Evolutionary conservation across 2,113 vertebrate species (phyloP).

Genomic region (Nycticorax nycticorax): DNA sequence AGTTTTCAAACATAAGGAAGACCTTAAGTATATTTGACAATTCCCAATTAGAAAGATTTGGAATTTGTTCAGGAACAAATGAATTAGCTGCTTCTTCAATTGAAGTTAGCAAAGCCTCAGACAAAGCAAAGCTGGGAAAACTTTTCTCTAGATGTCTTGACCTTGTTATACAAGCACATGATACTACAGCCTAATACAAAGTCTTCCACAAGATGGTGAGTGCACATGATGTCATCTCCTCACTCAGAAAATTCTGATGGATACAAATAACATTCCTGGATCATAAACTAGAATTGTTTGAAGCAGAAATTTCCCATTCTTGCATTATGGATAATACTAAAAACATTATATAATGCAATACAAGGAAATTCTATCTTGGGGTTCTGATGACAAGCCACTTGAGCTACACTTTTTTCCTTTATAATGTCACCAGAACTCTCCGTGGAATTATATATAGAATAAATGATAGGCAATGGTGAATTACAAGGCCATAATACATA

Average conservation of each 20-base stretch:
- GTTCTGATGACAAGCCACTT: constrained; percentile 75
- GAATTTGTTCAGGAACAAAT: constrained; percentile 62
- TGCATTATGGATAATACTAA: constrained; percentile 70
- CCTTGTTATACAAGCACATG: neutral
- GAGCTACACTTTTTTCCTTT: constrained; percentile 76
- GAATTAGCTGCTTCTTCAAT: constrained; percentile 26
- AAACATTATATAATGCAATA: constrained; percentile 70
- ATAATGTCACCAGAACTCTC: constrained; percentile 79
- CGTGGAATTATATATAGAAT: constrained; percentile 78
- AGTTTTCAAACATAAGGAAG: constrained; percentile 23
- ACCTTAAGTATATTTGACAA: constrained; percentile 41
- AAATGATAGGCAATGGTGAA: constrained; percentile 77
- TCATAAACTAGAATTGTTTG: constrained; percentile 57
- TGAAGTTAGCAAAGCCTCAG: constrained; percentile 20
- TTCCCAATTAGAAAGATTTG: constrained; percentile 52
- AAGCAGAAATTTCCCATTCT: constrained; percentile 57
- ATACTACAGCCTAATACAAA: neutral
- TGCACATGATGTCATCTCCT: neutral
- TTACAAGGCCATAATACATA: constrained; percentile 79
- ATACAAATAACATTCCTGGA: constrained; percentile 28
- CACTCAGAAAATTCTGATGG: neutral
- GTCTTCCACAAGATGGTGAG: constrained; percentile 7
- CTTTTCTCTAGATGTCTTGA: constrained; percentile 36
- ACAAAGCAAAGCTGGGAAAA: neutral
- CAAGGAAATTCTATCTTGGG: constrained; percentile 69